Evolutionary conservation across 2,113 vertebrate genomes (phyloP), one percentile per base, ranked within the genome.

Genomic region (Clupea harengus): DNA sequence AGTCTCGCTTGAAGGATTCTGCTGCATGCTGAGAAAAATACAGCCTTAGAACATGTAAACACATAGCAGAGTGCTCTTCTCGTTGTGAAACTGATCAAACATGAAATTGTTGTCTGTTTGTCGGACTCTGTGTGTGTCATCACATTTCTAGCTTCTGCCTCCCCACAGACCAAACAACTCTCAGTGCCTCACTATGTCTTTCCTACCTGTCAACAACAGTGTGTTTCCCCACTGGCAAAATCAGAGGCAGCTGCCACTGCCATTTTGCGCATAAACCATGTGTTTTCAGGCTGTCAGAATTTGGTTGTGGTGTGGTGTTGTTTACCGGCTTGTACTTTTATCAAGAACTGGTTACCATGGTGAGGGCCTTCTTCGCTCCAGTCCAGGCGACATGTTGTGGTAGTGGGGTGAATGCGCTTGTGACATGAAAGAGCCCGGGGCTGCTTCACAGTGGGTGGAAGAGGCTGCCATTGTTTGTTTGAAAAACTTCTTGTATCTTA

Each of bases 271-370:
- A 39, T 5, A 32, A 49, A 83, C 82, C 25, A 13, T 13, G 49
- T 22, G 15, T 44, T 60, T 9, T 28, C 67, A 4, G 6, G 46
- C 84, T 80, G 72, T 39, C 20, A n/a, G 49, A 32, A 39, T 81
- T 67, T 11, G 72, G 11, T 32, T 86, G 25, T 86, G 86, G 84
- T n/a, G 89, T 90, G 89, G 86, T 83, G 45, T 88, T 82, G 25
- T 87, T 85, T 84, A 67, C 47, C 45, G 87, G 82, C 82, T 87
- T 90, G 88, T 89, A 85, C 75, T 50, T 11, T 81, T 85, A 92
- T 86, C 39, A 84, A 90, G 57, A 91, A 83, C 91, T 84, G 85
- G 86, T 87, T 72, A 88, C 22, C 88, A 82, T 80, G 15, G 86
- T 60, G 91, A 91, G 47, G 90, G 45, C 83, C 91, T 44, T 20